Evolutionary conservation across 2,797 vertebrate genomes (phyloP), one percentile per base, ranked within the genome.

Genomic region (Hoplostethus mediterraneus): DNA sequence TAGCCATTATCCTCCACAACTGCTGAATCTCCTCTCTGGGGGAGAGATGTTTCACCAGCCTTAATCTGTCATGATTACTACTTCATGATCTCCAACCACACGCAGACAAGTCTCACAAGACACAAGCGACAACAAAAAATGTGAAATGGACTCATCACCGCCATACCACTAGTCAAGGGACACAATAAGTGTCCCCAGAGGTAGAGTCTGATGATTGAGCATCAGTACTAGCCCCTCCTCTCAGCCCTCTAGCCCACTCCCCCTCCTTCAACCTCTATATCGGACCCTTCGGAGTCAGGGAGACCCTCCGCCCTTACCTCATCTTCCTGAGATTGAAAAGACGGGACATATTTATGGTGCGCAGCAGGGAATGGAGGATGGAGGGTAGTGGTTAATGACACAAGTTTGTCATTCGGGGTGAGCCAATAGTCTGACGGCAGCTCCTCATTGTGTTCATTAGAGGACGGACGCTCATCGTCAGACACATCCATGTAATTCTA

Each of bases 171-270:
- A 48, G 71, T 60, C 40, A 67, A 16, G 40, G 52, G 55, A 61
- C 56, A 82, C 58, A 56, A 33, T 59, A 45, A 69, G 31, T 59
- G 76, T 71, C 64, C 71, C 73, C 21, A 5, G 48, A 71, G 67
- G 54, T 21, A 44, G 38, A 6, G 21, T 13, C 48, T 14, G 71
- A 79, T 83, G 63, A 80, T 80, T 71, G 52, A 57, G 60, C 72
- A 87, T 92, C 82, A 73, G 81, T 84, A 85, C 2, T 6, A 70
- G 25, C 52, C 56, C 65, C 47, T 73, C 56, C 67, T 58, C 59
- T 44, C 30, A 61, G 45, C 55, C 57, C 13, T 3, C 47, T 17
- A 61, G 49, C 42, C 71, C 76, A 42, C 58, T 63, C 65, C 30
- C 21, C 21, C 21, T 55, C 58, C 53, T 66, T 42, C 68, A 67